Percentiles rank a stretch among this genome's conserved stretches.
Conservation (phyloP, 1,140 invertebrate genomes). For the Saccostrea echinata region DNA sequence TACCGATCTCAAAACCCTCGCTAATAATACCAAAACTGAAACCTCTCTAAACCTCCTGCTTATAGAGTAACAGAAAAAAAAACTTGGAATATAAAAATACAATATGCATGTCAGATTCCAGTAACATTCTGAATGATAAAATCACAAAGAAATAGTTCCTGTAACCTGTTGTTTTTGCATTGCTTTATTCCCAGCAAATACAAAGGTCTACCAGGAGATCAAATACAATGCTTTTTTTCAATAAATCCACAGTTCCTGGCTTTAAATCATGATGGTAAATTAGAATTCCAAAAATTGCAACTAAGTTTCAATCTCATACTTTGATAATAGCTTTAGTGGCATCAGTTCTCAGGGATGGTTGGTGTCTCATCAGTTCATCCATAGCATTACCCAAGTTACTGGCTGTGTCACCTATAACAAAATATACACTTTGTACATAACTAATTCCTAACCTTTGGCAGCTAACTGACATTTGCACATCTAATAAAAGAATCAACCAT, state of each 20-base stretch:
- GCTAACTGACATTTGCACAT: neutral
- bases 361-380: conserved; percentile 96
- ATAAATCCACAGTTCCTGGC: neutral
- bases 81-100: neutral
- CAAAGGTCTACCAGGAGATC: conserved; percentile 28
- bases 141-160: neutral
- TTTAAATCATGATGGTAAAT: neutral
- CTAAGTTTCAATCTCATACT: conserved; percentile 72
- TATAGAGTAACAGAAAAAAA: too few species aligned
- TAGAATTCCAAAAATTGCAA: neutral
- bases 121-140: neutral
- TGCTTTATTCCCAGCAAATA: conserved; percentile 36
- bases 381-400: conserved; percentile 94
- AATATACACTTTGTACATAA: neutral
- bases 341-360: conserved; percentile 90
- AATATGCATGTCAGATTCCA: neutral
- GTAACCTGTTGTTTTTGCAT: conserved; percentile 12
- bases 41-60: too few species aligned
- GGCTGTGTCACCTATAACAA: conserved; percentile 86
- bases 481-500: neutral
- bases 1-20: too few species aligned
- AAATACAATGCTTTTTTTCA: conserved; percentile 28
- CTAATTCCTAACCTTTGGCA: neutral
- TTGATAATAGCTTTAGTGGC: conserved; percentile 92
- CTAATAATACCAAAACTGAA: too few species aligned